phyloP scores from a whole-genome alignment of 2,113 vertebrate genomes.

The Polypterus bichir region DNA sequence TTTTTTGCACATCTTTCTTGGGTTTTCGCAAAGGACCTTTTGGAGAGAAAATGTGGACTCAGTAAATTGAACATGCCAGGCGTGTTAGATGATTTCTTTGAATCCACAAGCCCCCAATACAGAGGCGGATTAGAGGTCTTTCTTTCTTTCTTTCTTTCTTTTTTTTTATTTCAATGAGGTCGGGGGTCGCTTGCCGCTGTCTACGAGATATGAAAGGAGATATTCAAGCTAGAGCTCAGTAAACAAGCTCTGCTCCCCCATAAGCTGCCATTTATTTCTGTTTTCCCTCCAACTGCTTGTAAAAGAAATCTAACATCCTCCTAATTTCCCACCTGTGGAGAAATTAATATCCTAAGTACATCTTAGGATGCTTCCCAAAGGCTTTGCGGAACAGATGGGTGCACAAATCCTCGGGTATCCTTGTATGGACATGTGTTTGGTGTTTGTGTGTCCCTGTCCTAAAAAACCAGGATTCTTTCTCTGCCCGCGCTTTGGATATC shows the following conservation, averaged over 20 bases:
- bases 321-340: slow-evolving; percentile 52
- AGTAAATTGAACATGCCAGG: no score
- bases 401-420: slow-evolving; percentile 46
- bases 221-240: slow-evolving; percentile 21
- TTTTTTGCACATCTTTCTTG: no score
- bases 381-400: slow-evolving; percentile 62
- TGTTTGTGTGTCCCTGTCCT: slow-evolving; percentile 21
- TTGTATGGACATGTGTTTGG: slow-evolving; percentile 34
- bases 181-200: background rate
- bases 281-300: slow-evolving; percentile 17
- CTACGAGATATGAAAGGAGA: slow-evolving; percentile 26
- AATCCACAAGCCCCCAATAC: no score
- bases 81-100: no score
- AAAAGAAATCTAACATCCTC: slow-evolving; percentile 34
- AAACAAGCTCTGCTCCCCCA: slow-evolving; percentile 22
- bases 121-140: background rate
- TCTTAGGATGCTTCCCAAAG: slow-evolving; percentile 54
- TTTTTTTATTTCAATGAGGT: slow-evolving; percentile 15
- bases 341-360: slow-evolving; percentile 60
- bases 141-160: slow-evolving; percentile 11
- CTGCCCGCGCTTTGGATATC: slow-evolving; percentile 21
- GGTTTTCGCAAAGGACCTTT: no score
- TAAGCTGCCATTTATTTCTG: slow-evolving; percentile 18
- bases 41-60: no score
- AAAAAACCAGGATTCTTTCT: slow-evolving; percentile 18